These are phyloP conservation scores for Sprattus sprattus DNA, from an alignment of 2,113 vertebrate species.

Conservation along the genomic window DNA sequence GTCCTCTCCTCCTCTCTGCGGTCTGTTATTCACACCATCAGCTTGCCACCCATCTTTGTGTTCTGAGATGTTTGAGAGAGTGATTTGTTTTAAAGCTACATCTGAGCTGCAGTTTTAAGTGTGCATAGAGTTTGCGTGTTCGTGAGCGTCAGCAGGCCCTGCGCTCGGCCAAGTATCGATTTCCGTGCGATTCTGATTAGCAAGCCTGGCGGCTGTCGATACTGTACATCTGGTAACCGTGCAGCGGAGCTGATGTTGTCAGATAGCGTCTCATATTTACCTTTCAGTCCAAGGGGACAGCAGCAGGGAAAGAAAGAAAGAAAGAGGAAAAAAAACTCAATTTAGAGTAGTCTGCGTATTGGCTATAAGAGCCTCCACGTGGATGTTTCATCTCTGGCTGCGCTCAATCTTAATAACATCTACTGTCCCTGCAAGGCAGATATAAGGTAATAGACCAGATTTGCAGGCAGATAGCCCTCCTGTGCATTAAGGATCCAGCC, in stretches of 20 bases:
- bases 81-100: not conserved
- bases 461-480: not conserved
- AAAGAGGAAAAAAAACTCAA: not conserved
- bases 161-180: constrained; percentile 68
- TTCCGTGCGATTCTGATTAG: constrained; percentile 70
- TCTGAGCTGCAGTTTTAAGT: not conserved
- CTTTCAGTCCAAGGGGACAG: not conserved
- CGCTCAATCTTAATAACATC: not conserved
- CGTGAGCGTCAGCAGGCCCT: not conserved
- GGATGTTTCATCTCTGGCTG: not conserved
- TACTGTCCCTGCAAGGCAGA: not conserved
- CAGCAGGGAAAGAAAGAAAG: constrained; percentile 45
- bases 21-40: constrained; percentile 44
- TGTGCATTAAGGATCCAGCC: not conserved
- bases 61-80: not conserved
- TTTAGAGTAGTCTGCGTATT: not conserved
- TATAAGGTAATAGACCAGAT: not conserved
- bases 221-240: not conserved
- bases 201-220: constrained; percentile 24
- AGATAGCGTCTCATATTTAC: not conserved
- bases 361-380: not conserved
- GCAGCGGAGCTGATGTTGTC: not conserved
- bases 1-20: constrained; percentile 31
- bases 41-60: not conserved
- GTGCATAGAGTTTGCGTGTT: not conserved